phyloP scores from a whole-genome alignment of 2,888 invertebrate genomes.

The Polietes domitor region DNA sequence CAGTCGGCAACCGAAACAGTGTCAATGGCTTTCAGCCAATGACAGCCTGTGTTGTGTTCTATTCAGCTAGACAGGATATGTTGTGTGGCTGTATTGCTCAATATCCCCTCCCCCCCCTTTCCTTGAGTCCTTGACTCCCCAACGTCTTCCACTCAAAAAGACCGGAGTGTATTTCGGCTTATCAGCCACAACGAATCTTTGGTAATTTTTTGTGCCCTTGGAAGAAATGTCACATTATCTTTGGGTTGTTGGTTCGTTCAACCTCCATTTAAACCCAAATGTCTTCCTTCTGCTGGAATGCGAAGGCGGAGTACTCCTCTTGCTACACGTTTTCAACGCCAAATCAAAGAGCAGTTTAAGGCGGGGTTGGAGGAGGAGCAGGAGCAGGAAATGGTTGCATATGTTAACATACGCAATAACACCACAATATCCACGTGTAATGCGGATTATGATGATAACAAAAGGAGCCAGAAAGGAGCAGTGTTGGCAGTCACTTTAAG shows the following conservation, averaged over 20 bases:
- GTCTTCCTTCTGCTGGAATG: neutral
- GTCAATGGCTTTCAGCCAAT: neutral
- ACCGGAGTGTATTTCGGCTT: neutral
- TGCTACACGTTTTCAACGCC: neutral
- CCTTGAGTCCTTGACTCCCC: neutral
- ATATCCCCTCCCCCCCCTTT: no score
- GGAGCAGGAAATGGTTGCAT: neutral
- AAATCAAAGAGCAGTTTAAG: neutral
- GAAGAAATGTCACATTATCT: neutral
- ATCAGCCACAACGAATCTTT: neutral
- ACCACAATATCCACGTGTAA: conserved; percentile 7
- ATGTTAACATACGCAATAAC: neutral
- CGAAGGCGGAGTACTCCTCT: neutral
- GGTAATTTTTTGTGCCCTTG: neutral
- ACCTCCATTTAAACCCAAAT: conserved; percentile 12
- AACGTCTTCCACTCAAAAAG: neutral
- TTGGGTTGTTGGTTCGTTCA: neutral
- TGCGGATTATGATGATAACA: neutral
- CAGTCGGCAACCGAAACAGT: neutral
- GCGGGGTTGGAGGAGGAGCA: neutral
- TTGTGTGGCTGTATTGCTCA: neutral
- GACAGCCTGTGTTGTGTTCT: neutral
- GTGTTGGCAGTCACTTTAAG: neutral
- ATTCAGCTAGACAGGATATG: neutral
- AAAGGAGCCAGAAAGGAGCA: neutral